Evolutionary conservation across 2,113 vertebrate species (phyloP).

Genomic region (Hyaena hyaena): DNA sequence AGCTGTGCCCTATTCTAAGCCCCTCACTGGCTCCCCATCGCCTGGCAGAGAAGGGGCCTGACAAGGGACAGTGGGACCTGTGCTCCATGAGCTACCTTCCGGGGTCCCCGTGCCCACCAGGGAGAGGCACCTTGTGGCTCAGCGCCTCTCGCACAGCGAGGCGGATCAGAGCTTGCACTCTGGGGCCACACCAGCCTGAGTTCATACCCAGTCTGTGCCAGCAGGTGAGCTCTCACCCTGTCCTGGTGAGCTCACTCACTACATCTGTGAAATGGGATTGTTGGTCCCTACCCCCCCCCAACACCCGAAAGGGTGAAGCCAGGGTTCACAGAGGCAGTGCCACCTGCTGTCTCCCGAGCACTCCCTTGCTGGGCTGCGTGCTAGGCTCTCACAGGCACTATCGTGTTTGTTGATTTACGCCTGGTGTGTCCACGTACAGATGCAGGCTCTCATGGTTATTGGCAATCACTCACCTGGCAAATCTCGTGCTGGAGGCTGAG

Average conservation of each 20-base stretch:
- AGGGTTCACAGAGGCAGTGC: neutral
- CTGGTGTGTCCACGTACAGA: neutral
- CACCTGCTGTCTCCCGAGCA: neutral
- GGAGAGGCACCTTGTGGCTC: neutral
- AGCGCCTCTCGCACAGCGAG: neutral
- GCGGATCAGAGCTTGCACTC: neutral
- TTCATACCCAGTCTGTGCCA: neutral
- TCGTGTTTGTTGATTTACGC: neutral
- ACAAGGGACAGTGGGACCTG: neutral
- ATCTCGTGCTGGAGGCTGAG: neutral
- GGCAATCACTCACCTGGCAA: neutral
- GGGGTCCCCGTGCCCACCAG: neutral
- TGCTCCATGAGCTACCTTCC: neutral
- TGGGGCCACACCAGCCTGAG: neutral
- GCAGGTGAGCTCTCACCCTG: neutral
- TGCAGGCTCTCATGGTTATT: neutral
- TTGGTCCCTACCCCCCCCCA: neutral
- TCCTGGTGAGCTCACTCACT: neutral
- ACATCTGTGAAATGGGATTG: neutral
- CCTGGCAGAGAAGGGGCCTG: neutral
- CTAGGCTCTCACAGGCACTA: rapidly evolving
- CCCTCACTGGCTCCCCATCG: neutral
- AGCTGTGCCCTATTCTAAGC: neutral
- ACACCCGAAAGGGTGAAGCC: too few relatives aligned
- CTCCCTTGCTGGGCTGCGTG: neutral